Percentiles rank a stretch among this genome's conserved stretches.
phyloP scores from a whole-genome alignment of 1,140 invertebrate species.

The Hermatobates lingyangjiaoensis region DNA sequence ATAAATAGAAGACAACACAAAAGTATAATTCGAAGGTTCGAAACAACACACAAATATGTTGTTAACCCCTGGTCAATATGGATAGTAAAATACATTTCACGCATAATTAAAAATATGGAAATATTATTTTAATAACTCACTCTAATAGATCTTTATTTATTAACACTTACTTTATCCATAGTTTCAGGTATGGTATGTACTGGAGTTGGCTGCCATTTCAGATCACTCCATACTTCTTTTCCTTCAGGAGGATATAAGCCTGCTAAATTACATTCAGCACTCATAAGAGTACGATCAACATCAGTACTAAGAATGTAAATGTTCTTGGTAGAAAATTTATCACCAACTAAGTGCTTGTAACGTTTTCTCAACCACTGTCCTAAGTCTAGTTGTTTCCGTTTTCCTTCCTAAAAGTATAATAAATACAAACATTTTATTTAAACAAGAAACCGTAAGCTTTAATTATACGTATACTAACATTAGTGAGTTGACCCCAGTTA shows the following conservation, averaged over 20 bases:
- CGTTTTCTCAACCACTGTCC: conserved; percentile 7
- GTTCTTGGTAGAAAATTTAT: conserved; percentile 34
- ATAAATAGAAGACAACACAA: too few species aligned
- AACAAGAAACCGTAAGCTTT: background rate
- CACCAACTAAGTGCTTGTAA: background rate
- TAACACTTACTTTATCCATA: conserved; percentile 42
- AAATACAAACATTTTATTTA: background rate
- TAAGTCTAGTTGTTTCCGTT: background rate
- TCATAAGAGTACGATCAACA: conserved; percentile 76
- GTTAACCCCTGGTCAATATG: too few species aligned
- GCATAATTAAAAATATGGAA: too few species aligned
- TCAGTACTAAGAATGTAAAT: conserved; percentile 56
- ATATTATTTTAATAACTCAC: too few species aligned
- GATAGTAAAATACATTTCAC: too few species aligned
- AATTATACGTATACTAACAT: conserved; percentile 31
- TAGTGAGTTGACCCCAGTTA: conserved; percentile 59
- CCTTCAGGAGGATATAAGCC: conserved; percentile 45
- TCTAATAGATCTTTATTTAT: too few species aligned
- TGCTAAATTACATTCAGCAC: conserved; percentile 62
- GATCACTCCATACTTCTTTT: conserved; percentile 34
- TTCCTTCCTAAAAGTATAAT: conserved; percentile 1
- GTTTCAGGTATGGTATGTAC: conserved; percentile 53
- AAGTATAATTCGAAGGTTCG: too few species aligned
- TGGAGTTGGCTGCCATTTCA: conserved; percentile 79
- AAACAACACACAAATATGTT: too few species aligned